Base-by-base conservation (phyloP, 2,888 invertebrate genomes). In the Ceriagrion tenellum region DNA sequence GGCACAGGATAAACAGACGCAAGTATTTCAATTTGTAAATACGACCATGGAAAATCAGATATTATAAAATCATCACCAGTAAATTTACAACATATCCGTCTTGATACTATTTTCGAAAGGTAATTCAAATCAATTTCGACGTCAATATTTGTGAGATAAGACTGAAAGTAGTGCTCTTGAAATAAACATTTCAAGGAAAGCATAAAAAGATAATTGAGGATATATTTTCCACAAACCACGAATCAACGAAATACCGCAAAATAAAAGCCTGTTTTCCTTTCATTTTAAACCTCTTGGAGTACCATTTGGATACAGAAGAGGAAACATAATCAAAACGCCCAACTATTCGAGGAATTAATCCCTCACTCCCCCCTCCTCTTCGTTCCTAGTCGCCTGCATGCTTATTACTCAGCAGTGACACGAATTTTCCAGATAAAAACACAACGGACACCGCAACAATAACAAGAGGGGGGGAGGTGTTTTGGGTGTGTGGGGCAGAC, bases 271-370 rank as follows among this genome's bases (percentile, higher is more conserved):
- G 47, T 47, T 47, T 47, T 47, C 8, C 8, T 47, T 47, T 4
- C 8, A 26, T 69, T 69, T 69, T 69, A 69, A 26, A n/a, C 69
- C 69, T n/a, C 69, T 8, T 8, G 69, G 12, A 8, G 26, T 10
- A 59, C 59, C 16, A 69, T 2, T 1, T 20, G 69, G 69, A 20
- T 4, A n/a, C 4, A 23, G 12, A 20, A 69, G 1, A 23, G 18
- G 18, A 35, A 47, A 47, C 47, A 74, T 69, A 63, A 23, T 40
- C 69, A 93, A 55, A 63, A 47, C 8, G 26, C 20, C n/a, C 47
- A 59, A 35, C 55, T 63, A 93, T 69, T 63, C 93, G 93, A 35
- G n/a, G 55, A 55, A 55, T 93, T 93, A 93, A 93, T 93, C 74
- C 69, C 69, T 26, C 63, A 47, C 47, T 47, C 8, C 4, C 47